Base-by-base conservation (phyloP, 2,888 invertebrate species). In the Eristalis tenax region DNA sequence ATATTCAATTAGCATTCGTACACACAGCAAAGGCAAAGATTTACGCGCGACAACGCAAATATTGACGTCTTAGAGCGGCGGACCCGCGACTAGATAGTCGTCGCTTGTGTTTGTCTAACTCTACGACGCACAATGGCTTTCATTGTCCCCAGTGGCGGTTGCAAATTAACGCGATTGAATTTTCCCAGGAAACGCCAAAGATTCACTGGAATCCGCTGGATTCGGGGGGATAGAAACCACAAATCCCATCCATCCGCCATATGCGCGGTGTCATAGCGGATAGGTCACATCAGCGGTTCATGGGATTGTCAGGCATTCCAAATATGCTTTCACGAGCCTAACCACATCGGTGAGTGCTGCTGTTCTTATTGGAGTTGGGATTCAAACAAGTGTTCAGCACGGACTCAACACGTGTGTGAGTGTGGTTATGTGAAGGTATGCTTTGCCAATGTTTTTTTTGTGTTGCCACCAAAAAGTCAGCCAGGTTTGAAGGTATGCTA, bases 231-330 rank as follows among this genome's bases (percentile, higher is more conserved):
- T 15, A 59, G 22, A 70, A 59, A 76, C 66, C 76, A 10, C 75
- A 57, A 66, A 75, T 57, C 23, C 18, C 26, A 18, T 18, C 50
- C 50, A 28, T 50, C 26, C 50, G 35, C 74, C 35, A 65, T 22
- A 35, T 65, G 35, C n/a, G 32, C 32, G 28, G 32, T 32, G 63
- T 28, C 81, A 59, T 50, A 82, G 64, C 82, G 75, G 83, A 83
- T 79, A 75, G 83, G 78, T 87, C 79, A 76, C 64, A 11, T 75
- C 68, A 57, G 68, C 71, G 64, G 83, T 83, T 80, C 83, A 83
- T 83, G 83, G 87, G 83, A 87, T 87, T 83, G 83, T 83, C 68
- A 87, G 80, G 83, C 73, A 87, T 87, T 83, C 80, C 79, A 83
- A 83, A 83, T 73, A 87, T 87, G 87, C 75, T 83, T 63, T 74